Base-by-base conservation (phyloP, 1,140 invertebrate genomes). In the Archegozetes longisetosus region DNA sequence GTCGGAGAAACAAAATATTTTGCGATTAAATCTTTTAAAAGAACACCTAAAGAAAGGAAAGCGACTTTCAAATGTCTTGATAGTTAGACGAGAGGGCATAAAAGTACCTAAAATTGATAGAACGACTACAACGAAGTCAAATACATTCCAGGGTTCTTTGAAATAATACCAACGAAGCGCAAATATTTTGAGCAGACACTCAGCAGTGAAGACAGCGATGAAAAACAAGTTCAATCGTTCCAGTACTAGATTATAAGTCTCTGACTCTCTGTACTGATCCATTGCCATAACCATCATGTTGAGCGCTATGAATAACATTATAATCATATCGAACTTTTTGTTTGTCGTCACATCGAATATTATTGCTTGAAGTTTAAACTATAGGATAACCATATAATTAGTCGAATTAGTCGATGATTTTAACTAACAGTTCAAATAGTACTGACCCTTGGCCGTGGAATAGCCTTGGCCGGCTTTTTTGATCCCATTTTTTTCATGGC, bases 401-500 rank as follows among this genome's bases (percentile, higher is more conserved):
- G 24, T 52, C 48, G 64, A 65, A 70, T 66, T 63, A 63, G 66
- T 68, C 60, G 66, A 65, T 58, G 66, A 67, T 64, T 60, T 59
- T 40, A 49, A 47, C 20, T 9, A 48, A 26, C 14, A 53, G 54
- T 32, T 27, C 9, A 27, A 49, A 23, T n/a, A 12, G 23, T 65
- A 71, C 71, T 78, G 79, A 93, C 88, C 80, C 84, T 88, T 66
- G 94, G 93, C 73, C 90, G 83, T 65, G 93, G 92, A 73, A 93
- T 95, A 62, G 93, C 91, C 80, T 98, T 98, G 70, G 94, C 79
- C 47, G 93, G 94, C 75, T 95, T 92, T 74, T 96, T 97, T 40
- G 86, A 91, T 65, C 90, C 88, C 90, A 98, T 96, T 77, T 96
- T 95, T 75, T 98, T 98, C 94, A 98, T 98, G 57, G 93, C 93